Evolutionary conservation across 2,888 invertebrate species (phyloP), one percentile per base, ranked within the genome.

Genomic region (Dryobotodes eremita): DNA sequence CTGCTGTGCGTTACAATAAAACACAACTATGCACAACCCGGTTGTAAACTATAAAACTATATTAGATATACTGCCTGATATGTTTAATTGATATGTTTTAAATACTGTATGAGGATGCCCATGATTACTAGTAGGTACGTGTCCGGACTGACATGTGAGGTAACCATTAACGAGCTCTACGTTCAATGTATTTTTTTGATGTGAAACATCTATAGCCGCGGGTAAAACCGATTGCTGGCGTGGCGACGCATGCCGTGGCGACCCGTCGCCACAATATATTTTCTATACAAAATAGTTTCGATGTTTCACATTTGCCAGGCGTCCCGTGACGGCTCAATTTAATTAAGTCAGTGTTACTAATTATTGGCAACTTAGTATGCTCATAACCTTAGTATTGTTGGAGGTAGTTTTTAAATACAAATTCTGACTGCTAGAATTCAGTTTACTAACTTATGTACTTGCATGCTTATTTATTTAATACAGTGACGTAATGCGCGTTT

Each of bases 401-500:
- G 8, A 2, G 8, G 0, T n/a, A 23, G 26, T 50, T 71, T 48
- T 50, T 36, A 42, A 66, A 31, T 42, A 61, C 26, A n/a, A 61
- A 42, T 42, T 72, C 4, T 7, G 50, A 26, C 11, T 31, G 50
- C 8, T 31, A n/a, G 55, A 48, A 23, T 36, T 57, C 15, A 15
- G 15, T 59, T 26, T 42, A 31, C 8, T 48, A 62, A 20, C n/a
- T 36, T n/a, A 20, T 50, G 23, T 46, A 31, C 53, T 31, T 15
- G 57, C 42, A 65, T 50, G 31, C 15, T 57, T 71, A 65, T 79
- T 79, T 79, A 71, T 50, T 50, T 64, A 31, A 57, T 65, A 65
- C 31, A 77, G 57, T 79, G 80, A 79, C 65, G 71, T 76, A 76
- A 77, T 15, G 8, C 71, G n/a, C 23, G 55, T 79, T 79, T 68